Conservation (phyloP, 1,140 invertebrate species). For the Bursaphelenchus mucronatus region DNA sequence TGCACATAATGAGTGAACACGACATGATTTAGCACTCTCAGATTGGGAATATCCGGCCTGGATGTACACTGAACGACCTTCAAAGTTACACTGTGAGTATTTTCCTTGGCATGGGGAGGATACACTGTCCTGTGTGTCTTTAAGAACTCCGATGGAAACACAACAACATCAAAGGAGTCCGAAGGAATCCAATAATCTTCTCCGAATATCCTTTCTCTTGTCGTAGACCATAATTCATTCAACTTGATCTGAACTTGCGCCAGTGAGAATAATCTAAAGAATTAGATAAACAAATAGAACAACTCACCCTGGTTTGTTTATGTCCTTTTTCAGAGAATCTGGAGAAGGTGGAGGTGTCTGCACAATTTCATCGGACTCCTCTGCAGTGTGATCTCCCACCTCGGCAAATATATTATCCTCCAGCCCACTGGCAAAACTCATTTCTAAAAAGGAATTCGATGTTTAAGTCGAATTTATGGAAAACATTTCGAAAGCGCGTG, state of each 20-base stretch:
- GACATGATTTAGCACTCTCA: conserved; percentile 15
- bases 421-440: background rate
- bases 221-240: conserved; percentile 29
- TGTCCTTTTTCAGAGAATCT: background rate
- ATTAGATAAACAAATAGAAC: conserved; percentile 21
- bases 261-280: conserved; percentile 28
- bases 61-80: conserved; percentile 4
- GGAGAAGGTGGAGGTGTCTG: conserved; percentile 20
- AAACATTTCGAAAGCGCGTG: too few relatives aligned
- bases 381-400: background rate
- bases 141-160: conserved; percentile 19
- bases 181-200: conserved; percentile 34
- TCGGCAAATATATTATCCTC: conserved; percentile 17
- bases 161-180: conserved; percentile 14
- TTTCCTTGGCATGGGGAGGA: conserved; percentile 2
- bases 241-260: conserved; percentile 28
- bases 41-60: conserved; percentile 2
- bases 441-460: background rate
- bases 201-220: conserved; percentile 24
- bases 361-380: background rate
- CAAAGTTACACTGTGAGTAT: background rate
- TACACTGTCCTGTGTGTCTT: conserved; percentile 18
- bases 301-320: conserved; percentile 16
- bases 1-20: conserved; percentile 20
- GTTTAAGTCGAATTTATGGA: too few relatives aligned